phyloP scores from a whole-genome alignment of 2,113 vertebrate genomes.

The Dipodomys stephensi region DNA sequence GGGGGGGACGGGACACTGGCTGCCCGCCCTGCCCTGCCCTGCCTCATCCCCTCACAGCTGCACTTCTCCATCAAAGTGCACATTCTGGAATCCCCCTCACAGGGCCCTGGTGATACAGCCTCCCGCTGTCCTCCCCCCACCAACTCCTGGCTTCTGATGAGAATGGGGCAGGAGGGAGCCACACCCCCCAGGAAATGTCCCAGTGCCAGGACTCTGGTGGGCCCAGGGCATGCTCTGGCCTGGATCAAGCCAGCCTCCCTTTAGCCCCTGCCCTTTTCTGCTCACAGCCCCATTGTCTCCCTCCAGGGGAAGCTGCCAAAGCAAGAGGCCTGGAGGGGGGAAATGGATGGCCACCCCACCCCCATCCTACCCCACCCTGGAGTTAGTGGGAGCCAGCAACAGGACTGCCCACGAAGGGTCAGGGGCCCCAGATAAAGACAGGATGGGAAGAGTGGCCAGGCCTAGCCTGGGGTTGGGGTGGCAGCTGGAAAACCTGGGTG shows the following conservation, averaged over 20 bases:
- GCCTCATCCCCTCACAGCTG: constrained; percentile 50
- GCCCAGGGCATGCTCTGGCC: constrained; percentile 77
- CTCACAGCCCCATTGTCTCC: constrained; percentile 82
- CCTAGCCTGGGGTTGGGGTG: not conserved
- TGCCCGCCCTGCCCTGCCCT: not conserved
- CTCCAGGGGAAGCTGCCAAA: constrained; percentile 79
- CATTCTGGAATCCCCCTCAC: constrained; percentile 69
- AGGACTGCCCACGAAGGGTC: constrained; percentile 30
- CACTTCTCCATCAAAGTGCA: constrained; percentile 63
- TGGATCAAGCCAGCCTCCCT: constrained; percentile 65
- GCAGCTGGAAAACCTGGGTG: constrained; percentile 12
- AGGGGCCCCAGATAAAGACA: constrained; percentile 29
- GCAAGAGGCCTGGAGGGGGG: constrained; percentile 50
- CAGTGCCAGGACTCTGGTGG: constrained; percentile 79
- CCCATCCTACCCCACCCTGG: constrained; percentile 56
- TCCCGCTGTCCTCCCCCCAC: constrained; percentile 60
- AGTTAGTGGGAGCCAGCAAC: constrained; percentile 22
- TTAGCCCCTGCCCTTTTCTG: constrained; percentile 81
- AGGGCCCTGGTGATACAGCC: constrained; percentile 72
- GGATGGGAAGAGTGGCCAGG: constrained; percentile 15
- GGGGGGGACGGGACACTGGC: not conserved
- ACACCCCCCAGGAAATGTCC: constrained; percentile 74
- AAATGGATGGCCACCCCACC: constrained; percentile 48
- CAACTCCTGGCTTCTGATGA: constrained; percentile 63
- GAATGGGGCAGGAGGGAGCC: constrained; percentile 47